Conservation (phyloP, 2,888 invertebrate genomes). For the Mesochorus sp. region DNA sequence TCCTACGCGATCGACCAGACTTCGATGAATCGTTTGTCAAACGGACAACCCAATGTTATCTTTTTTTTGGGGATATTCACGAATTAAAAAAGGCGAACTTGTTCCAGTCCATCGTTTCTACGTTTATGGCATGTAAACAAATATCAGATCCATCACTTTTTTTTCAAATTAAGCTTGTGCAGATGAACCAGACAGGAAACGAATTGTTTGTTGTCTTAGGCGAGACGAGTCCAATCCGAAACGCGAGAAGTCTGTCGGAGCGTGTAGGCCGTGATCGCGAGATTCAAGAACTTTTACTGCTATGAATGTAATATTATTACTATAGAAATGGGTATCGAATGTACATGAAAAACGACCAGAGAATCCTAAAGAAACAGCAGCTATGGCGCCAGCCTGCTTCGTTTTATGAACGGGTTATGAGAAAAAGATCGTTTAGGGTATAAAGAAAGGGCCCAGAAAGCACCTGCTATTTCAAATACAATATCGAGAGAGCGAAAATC, state of each 20-base stretch:
- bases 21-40: not conserved
- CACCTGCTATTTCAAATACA: constrained; percentile 72
- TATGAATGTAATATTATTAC: constrained; percentile 56
- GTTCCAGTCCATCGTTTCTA: not conserved
- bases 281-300: constrained; percentile 57
- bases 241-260: constrained; percentile 62
- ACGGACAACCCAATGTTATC: not conserved
- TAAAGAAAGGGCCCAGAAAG: constrained; percentile 52
- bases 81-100: not conserved
- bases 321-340: constrained; percentile 63
- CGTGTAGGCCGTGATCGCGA: constrained; percentile 70
- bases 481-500: constrained; percentile 37
- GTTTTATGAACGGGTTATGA: constrained; percentile 76
- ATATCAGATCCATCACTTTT: not conserved
- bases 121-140: not conserved
- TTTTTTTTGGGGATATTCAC: not conserved
- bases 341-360: constrained; percentile 51
- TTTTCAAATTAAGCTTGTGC: constrained; percentile 27
- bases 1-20: not conserved
- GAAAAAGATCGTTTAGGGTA: constrained; percentile 75
- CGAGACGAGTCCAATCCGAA: constrained; percentile 70
- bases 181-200: constrained; percentile 68
- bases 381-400: constrained; percentile 71
- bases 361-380: constrained; percentile 79
- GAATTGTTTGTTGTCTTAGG: constrained; percentile 78